Evolutionary conservation across 2,888 invertebrate species (phyloP), one percentile per base, ranked within the genome.

Genomic region (Spodoptera exigua): DNA sequence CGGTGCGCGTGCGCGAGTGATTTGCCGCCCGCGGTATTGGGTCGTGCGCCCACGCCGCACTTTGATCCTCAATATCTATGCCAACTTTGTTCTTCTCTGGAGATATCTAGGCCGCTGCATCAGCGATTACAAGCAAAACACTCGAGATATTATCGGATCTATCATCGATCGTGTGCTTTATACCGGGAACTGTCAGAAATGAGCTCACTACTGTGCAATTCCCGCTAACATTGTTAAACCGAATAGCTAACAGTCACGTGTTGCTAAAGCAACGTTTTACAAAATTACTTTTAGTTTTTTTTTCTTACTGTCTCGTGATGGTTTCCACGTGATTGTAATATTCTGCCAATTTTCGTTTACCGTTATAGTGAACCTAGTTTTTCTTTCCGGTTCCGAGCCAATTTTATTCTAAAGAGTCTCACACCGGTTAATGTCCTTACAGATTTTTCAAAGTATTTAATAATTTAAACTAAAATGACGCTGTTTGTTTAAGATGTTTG

Each of bases 1-100:
- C 85, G 85, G 77, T 85, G 88, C 89, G 91, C 87, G 84, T 84
- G 89, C 89, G 90, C 89, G 83, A 82, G 74, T 83, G 84, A 80
- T 80, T 81, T 79, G 80, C 81, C 78, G 84, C 82, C 81, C 81
- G 89, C 81, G 92, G 93, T 93, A 93, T 93, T 92, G 87, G 92
- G 92, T 89, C 93, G 89, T 80, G 87, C 92, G 92, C 93, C 93
- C 92, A 93, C 93, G 87, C 88, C 84, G 92, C 91, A 92, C 93
- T 92, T 93, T 93, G 93, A 92, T 92, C 92, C 89, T 83, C 86
- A 80, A 87, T 86, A 89, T 92, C 91, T 91, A 94, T 93, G 93
- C 93, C 93, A 94, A 93, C 89, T 92, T 87, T 87, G 89, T 91
- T 91, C 90, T 89, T 85, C 89, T 87, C 86, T 88, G 87, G 89